These are phyloP conservation scores for Ciconia nigra DNA, from an alignment of 2,797 vertebrate species.

Conservation along the genomic window DNA sequence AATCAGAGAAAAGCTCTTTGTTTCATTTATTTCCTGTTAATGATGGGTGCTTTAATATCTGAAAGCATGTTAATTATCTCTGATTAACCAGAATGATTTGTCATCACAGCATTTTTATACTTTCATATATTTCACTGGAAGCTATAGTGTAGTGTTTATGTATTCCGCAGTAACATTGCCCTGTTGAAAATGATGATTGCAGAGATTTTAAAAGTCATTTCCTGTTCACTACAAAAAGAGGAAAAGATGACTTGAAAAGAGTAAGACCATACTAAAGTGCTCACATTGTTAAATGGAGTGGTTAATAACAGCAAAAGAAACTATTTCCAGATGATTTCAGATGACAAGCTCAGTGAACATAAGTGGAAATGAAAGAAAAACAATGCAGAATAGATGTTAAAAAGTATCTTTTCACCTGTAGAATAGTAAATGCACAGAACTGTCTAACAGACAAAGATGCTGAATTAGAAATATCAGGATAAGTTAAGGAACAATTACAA, in stretches of 20 bases:
- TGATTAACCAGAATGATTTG: background rate
- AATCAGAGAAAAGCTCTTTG: background rate
- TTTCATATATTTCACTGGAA: background rate
- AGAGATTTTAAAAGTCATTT: background rate
- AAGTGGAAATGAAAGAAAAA: conserved; percentile 2
- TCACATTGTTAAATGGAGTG: conserved; percentile 29
- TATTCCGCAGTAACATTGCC: background rate
- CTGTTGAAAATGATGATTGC: background rate
- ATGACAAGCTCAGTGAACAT: background rate
- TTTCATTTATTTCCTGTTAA: background rate
- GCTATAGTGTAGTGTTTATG: background rate
- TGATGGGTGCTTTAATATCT: background rate
- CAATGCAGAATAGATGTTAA: background rate
- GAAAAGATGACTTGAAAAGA: background rate
- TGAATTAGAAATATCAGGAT: background rate
- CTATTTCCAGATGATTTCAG: conserved; percentile 18
- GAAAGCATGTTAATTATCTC: background rate
- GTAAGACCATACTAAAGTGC: background rate
- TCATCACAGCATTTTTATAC: background rate
- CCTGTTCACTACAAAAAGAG: background rate
- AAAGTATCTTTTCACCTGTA: background rate
- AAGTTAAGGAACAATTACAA: background rate
- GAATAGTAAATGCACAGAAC: background rate
- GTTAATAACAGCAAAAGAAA: conserved; percentile 7
- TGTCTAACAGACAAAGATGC: background rate